phyloP scores from a whole-genome alignment of 1,140 invertebrate genomes.

The Acromyrmex charruanus region DNA sequence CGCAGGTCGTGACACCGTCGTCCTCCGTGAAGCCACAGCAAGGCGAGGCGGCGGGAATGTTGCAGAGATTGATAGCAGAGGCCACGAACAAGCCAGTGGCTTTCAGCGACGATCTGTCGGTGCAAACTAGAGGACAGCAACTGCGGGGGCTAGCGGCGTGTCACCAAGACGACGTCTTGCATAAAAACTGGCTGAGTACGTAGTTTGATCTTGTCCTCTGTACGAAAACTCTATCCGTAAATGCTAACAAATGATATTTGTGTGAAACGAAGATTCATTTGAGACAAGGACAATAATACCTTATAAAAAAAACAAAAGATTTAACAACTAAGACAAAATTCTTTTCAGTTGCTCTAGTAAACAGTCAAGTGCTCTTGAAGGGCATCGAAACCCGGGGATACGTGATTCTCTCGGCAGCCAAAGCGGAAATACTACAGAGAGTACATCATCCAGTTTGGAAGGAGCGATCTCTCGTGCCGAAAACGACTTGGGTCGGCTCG shows the following conservation, averaged over 20 bases:
- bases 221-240: too few species aligned
- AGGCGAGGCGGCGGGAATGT: constrained; percentile 90
- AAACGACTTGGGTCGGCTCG: constrained; percentile 97
- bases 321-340: constrained; percentile 16
- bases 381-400: constrained; percentile 98
- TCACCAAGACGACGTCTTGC: constrained; percentile 94
- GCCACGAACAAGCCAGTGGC: constrained; percentile 97
- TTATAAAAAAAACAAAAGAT: not conserved
- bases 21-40: constrained; percentile 83
- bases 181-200: constrained; percentile 98
- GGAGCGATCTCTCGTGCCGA: constrained; percentile 94
- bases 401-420: constrained; percentile 98
- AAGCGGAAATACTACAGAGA: constrained; percentile 96
- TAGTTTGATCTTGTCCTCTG: constrained; percentile 29
- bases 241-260: too few species aligned
- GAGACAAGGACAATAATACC: too few species aligned
- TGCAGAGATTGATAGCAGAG: constrained; percentile 97
- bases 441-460: constrained; percentile 97
- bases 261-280: too few species aligned
- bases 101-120: constrained; percentile 95
- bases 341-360: constrained; percentile 95
- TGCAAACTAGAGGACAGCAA: constrained; percentile 91
- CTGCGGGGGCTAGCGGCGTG: constrained; percentile 95
- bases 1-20: constrained; percentile 86
- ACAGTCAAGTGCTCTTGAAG: constrained; percentile 98